Evolutionary conservation across 2,113 vertebrate species (phyloP), one percentile per base, ranked within the genome.

Genomic region (Cettia cetti): DNA sequence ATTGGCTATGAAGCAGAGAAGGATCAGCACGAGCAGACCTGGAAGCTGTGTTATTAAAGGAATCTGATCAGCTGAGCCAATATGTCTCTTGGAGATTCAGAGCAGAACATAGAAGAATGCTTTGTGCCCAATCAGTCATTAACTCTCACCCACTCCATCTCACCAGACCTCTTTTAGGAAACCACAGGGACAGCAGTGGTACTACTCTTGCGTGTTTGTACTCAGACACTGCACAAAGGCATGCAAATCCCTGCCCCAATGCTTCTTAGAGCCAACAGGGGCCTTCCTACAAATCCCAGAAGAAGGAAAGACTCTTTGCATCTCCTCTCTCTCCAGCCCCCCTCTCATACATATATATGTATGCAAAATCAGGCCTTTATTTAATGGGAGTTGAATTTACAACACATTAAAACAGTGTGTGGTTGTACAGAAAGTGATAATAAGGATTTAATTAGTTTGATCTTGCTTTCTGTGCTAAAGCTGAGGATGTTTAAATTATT

Each of bases 41-140:
- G 86, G 86, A 94, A 97, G 91, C 94, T 95, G 52, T 87, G 93
- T 79, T 91, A 91, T 92, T 94, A 94, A 89, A 95, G 61, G 93
- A 86, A 97, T 95, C 91, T 94, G 91, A 92, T 92, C 94, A 95
- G 83, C 93, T 95, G 86, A 96, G 89, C 94, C 96, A 95, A 8
- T 75, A 86, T 61, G 86, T 89, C 80, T 92, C 76, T 75, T 76
- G 77, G 70, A 97, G 86, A 95, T 87, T 95, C 84, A 90, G 85
- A 95, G 90, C 95, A 94, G 92, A 88, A 89, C 85, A 93, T 10
- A 56, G 68, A 92, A 69, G 89, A 91, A 87, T 56, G 63, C 71
- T 88, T 39, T 21, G 54, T 92, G 82, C 90, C 91, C 80, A 95
- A 79, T 79, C 78, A 76, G 45, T 91, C 59, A 24, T 82, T 91